Evolutionary conservation across 2,797 vertebrate species (phyloP).

Genomic region (Thalassophryne amazonica): DNA sequence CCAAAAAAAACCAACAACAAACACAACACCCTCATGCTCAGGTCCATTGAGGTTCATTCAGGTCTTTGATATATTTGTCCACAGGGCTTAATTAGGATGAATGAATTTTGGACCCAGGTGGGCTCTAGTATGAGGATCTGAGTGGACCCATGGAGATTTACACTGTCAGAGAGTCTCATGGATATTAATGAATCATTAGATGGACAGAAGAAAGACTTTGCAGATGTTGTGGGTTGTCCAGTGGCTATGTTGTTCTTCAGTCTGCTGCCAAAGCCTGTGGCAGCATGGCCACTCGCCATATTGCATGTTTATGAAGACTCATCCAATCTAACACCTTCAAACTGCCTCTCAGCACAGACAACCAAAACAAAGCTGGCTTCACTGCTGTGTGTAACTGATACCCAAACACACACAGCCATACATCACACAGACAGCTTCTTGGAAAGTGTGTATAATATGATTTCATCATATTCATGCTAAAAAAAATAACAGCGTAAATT

Average conservation of each 20-base stretch:
- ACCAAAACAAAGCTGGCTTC: conserved; percentile 33
- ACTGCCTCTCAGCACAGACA: conserved; percentile 6
- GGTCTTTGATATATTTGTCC: no score
- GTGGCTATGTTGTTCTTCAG: no score
- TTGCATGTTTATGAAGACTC: conserved; percentile 13
- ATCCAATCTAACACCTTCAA: conserved; percentile 7
- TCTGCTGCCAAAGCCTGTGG: background rate
- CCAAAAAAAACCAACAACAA: no score
- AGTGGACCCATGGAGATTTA: no score
- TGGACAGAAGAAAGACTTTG: background rate
- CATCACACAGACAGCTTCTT: conserved; percentile 39
- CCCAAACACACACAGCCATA: conserved; percentile 24
- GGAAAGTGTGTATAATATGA: conserved; percentile 20
- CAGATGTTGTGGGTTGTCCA: no score
- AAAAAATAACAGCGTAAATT: conserved; percentile 16
- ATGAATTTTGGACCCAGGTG: no score
- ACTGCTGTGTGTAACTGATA: conserved; percentile 11
- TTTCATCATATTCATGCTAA: conserved; percentile 30
- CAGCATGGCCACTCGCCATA: background rate
- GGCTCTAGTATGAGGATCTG: no score
- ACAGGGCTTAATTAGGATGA: no score
- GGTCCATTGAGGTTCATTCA: no score
- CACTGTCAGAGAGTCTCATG: background rate
- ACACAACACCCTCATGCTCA: no score
- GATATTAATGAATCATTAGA: background rate